phyloP scores from a whole-genome alignment of 2,113 vertebrate species.

The Hipposideros armiger region DNA sequence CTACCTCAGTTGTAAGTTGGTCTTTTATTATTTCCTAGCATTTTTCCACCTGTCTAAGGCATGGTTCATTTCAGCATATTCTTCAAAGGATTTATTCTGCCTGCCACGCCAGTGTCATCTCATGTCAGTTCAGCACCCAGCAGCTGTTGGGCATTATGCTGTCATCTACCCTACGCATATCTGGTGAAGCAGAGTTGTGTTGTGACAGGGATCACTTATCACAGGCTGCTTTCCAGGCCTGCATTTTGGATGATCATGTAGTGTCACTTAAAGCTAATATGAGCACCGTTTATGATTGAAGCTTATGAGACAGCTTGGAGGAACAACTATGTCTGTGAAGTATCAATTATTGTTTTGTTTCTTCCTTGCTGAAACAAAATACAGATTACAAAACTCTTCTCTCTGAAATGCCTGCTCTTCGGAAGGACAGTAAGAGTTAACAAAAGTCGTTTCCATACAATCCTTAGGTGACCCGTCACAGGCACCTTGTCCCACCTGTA shows the following conservation, averaged over 20 bases:
- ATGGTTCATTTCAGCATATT: constrained; percentile 1
- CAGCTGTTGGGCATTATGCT: constrained; percentile 62
- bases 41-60: neutral
- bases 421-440: neutral
- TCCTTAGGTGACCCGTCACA: neutral
- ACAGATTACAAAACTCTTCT: neutral
- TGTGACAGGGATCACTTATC: constrained; percentile 65
- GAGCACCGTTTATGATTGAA: constrained; percentile 10
- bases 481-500: neutral
- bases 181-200: neutral
- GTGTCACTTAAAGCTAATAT: constrained; percentile 55
- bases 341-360: neutral
- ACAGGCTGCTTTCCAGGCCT: neutral
- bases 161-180: neutral
- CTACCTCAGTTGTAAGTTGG: neutral
- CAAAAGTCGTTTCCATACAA: neutral
- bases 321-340: neutral
- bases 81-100: constrained; percentile 30
- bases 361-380: constrained; percentile 32
- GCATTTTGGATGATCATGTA: neutral
- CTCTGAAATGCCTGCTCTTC: neutral
- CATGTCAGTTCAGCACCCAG: neutral
- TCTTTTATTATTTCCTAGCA: neutral
- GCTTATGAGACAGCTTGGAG: neutral
- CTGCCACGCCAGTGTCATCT: neutral